Conservation (phyloP, 1,140 invertebrate genomes). For the Drosophila tropicalis region DNA sequence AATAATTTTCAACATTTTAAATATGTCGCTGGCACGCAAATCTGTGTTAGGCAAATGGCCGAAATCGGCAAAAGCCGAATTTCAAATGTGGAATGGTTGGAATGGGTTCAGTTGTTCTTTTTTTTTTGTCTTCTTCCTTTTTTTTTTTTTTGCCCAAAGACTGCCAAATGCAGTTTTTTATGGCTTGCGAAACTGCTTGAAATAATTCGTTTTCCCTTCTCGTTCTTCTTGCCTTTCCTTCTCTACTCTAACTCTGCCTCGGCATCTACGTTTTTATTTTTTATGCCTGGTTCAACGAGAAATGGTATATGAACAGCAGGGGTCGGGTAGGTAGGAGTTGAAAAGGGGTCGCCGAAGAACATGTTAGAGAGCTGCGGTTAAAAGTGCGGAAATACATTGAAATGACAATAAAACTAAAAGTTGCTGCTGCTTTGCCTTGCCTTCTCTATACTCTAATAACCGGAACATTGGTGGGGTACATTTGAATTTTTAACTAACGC, state of each 20-base stretch:
- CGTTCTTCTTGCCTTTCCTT: constrained; percentile 13
- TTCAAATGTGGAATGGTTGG: constrained; percentile 35
- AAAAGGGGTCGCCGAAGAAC: not conserved
- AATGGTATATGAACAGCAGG: not conserved
- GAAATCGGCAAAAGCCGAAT: constrained; percentile 28
- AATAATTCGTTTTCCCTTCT: constrained; percentile 69
- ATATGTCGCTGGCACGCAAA: constrained; percentile 80
- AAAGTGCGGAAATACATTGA: constrained; percentile 81
- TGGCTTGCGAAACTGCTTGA: constrained; percentile 75
- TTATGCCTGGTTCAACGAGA: constrained; percentile 57
- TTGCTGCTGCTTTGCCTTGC: constrained; percentile 50
- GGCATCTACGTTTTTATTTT: constrained; percentile 36
- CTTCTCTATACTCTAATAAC: not conserved
- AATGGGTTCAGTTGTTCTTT: not conserved
- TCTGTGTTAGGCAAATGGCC: constrained; percentile 57
- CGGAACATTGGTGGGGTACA: too few relatives aligned
- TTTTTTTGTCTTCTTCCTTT: constrained; percentile 13
- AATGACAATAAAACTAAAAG: constrained; percentile 82
- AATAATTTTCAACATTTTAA: constrained; percentile 81
- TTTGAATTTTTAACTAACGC: too few relatives aligned
- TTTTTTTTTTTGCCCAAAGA: constrained; percentile 63
- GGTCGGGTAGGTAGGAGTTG: not conserved
- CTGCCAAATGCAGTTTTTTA: constrained; percentile 81
- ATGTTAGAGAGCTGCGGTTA: constrained; percentile 63
- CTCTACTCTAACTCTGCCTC: not conserved